These are phyloP conservation scores for Motacilla tschutschensis DNA, from an alignment of 2,113 vertebrate species.

Conservation along the genomic window DNA sequence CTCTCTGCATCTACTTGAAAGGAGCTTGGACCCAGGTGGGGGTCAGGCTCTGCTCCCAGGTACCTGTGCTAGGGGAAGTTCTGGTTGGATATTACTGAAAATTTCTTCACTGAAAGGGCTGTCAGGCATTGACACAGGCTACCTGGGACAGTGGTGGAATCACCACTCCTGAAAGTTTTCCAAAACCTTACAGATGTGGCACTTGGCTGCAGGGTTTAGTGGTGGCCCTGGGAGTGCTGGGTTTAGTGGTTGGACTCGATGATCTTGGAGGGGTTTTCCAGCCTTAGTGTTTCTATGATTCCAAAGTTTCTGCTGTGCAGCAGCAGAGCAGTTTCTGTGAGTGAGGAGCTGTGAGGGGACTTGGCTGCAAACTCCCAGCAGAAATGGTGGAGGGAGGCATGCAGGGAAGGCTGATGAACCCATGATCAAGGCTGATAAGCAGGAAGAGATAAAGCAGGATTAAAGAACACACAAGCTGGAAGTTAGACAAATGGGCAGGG, in stretches of 20 bases:
- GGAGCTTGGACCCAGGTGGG: not conserved
- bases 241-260: not conserved
- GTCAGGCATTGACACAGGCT: not conserved
- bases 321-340: not conserved
- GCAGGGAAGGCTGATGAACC: not conserved
- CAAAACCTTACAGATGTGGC: not conserved
- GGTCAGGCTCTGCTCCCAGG: not conserved
- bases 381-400: rapidly evolving
- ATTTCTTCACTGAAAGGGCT: not conserved
- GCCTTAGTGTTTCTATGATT: not conserved
- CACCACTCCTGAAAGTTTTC: not conserved
- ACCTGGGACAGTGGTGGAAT: too few species aligned
- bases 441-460: not conserved
- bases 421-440: not conserved
- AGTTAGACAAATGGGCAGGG: not conserved
- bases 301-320: not conserved
- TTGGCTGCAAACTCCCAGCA: not conserved
- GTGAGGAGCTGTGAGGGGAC: not conserved
- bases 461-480: not conserved
- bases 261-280: not conserved
- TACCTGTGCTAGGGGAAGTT: not conserved
- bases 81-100: not conserved
- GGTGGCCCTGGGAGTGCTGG: not conserved
- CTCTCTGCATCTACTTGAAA: not conserved
- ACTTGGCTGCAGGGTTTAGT: not conserved